phyloP scores from a whole-genome alignment of 1,140 invertebrate genomes.

The Panonychus citri region DNA sequence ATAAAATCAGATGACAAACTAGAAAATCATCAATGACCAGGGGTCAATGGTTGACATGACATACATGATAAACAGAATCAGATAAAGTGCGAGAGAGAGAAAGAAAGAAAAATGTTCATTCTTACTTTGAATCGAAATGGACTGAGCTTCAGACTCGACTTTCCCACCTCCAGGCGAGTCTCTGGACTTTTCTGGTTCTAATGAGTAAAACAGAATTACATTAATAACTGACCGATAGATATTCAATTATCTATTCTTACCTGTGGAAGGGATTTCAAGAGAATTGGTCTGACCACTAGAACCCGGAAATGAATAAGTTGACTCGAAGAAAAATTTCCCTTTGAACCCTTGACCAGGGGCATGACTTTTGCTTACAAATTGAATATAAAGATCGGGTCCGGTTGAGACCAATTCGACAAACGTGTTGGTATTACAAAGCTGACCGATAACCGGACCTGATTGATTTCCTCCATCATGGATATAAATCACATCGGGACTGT shows the following conservation, averaged over 20 bases:
- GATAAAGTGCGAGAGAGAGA: too few species aligned
- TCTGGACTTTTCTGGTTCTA: too few species aligned
- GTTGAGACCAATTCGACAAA: slow-evolving; percentile 53
- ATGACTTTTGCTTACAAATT: slow-evolving; percentile 56
- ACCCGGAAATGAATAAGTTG: not conserved
- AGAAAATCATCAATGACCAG: too few species aligned
- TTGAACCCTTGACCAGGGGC: slow-evolving; percentile 60
- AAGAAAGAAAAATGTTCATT: too few species aligned
- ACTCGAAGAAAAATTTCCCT: slow-evolving; percentile 47
- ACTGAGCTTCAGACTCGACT: too few species aligned
- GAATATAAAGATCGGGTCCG: slow-evolving; percentile 47
- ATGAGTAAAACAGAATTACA: not conserved
- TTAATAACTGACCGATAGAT: not conserved
- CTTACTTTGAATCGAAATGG: too few species aligned
- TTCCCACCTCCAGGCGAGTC: too few species aligned
- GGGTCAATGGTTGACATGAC: too few species aligned
- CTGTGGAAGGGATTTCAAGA: slow-evolving; percentile 27
- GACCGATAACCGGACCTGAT: slow-evolving; percentile 39
- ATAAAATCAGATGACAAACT: too few species aligned
- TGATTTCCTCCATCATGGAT: slow-evolving; percentile 44
- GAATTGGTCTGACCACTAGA: slow-evolving; percentile 4
- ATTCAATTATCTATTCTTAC: slow-evolving; percentile 15
- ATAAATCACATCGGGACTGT: slow-evolving; percentile 51
- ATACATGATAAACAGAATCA: too few species aligned
- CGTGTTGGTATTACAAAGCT: slow-evolving; percentile 49